phyloP scores from a whole-genome alignment of 1,140 invertebrate genomes.

The Magallana angulata region DNA sequence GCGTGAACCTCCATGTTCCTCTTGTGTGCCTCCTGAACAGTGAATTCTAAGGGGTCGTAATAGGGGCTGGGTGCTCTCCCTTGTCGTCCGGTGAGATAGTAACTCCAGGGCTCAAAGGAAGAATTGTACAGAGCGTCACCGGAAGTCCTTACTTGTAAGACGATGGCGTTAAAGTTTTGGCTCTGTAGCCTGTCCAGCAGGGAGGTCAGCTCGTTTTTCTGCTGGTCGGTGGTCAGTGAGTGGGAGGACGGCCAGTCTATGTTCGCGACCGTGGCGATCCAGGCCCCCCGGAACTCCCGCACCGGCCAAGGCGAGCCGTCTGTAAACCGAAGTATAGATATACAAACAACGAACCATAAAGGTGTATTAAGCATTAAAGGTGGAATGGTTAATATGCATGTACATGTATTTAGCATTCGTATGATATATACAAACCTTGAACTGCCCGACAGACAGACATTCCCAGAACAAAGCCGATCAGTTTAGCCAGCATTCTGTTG shows the following conservation, averaged over 20 bases:
- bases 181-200: conserved; percentile 67
- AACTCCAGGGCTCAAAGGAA: conserved; percentile 74
- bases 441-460: neutral
- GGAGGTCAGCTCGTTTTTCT: conserved; percentile 67
- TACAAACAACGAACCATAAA: neutral
- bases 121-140: conserved; percentile 75
- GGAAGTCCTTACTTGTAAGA: conserved; percentile 71
- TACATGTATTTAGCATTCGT: too few species aligned
- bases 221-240: conserved; percentile 62
- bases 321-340: conserved; percentile 13
- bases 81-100: conserved; percentile 74
- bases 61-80: conserved; percentile 69
- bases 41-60: conserved; percentile 74
- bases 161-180: conserved; percentile 72
- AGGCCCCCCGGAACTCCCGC: conserved; percentile 72
- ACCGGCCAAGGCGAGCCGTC: conserved; percentile 57
- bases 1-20: conserved; percentile 75
- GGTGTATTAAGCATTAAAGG: too few species aligned
- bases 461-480: neutral
- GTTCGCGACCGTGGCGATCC: conserved; percentile 76
- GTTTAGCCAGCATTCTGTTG: neutral
- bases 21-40: conserved; percentile 66
- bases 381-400: too few species aligned
- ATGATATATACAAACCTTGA: neutral
- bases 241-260: conserved; percentile 76